Evolutionary conservation across 2,113 vertebrate genomes (phyloP).

Genomic region (Miniopterus natalensis): DNA sequence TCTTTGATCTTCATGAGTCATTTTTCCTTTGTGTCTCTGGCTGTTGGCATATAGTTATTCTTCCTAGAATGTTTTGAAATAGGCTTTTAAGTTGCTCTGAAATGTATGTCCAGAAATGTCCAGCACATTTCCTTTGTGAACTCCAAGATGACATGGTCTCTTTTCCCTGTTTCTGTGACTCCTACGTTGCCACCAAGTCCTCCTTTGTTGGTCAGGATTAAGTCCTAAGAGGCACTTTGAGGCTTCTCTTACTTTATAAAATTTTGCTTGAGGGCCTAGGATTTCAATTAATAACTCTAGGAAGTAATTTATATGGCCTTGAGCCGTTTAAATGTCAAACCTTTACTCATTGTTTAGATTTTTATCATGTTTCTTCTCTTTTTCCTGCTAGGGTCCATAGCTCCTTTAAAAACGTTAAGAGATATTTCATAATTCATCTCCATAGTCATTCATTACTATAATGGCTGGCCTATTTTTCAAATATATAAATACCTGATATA

Average conservation of each 20-base stretch:
- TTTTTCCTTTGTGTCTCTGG: not conserved
- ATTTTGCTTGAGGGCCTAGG: constrained; percentile 56
- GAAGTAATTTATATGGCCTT: constrained; percentile 58
- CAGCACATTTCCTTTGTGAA: constrained; percentile 40
- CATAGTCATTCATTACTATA: constrained; percentile 62
- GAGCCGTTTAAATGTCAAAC: constrained; percentile 64
- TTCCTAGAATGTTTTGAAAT: constrained; percentile 24
- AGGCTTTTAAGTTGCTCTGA: not conserved
- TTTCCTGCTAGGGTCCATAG: not conserved
- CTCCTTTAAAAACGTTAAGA: constrained; percentile 43
- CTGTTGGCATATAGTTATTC: not conserved
- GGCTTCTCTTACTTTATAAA: constrained; percentile 33
- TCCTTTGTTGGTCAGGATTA: constrained; percentile 54
- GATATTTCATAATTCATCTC: constrained; percentile 51
- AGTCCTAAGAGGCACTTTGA: constrained; percentile 21
- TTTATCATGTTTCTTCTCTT: constrained; percentile 63
- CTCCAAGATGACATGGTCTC: not conserved
- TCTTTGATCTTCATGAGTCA: constrained; percentile 15
- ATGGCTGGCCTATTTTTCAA: constrained; percentile 70
- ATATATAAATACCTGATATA: constrained; percentile 51
- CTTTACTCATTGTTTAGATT: constrained; percentile 68
- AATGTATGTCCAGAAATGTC: not conserved
- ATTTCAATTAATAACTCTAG: constrained; percentile 68
- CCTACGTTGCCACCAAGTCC: not conserved
- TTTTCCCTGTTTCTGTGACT: constrained; percentile 35